Evolutionary conservation across 2,797 vertebrate genomes (phyloP).

Genomic region (Poeciliopsis presidionis): DNA sequence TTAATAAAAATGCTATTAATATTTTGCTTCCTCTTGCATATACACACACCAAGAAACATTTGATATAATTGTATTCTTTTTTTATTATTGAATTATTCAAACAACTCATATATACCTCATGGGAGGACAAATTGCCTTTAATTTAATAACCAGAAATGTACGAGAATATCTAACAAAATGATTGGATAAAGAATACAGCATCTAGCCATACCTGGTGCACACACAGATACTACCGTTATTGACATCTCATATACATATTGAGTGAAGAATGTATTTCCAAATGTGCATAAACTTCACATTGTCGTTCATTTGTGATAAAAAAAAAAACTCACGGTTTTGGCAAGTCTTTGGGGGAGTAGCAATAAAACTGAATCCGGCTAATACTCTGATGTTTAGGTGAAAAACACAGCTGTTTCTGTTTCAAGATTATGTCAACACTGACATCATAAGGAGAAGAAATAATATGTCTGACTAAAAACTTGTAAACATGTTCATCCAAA

Average conservation of each 20-base stretch:
- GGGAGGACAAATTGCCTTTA: slow-evolving; percentile 63
- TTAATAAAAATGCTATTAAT: not conserved
- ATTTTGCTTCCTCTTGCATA: not conserved
- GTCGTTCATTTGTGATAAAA: slow-evolving; percentile 41
- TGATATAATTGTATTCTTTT: slow-evolving; percentile 47
- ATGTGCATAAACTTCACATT: slow-evolving; percentile 66
- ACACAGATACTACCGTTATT: slow-evolving; percentile 77
- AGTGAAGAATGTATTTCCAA: slow-evolving; percentile 64
- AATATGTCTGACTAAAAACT: slow-evolving; percentile 75
- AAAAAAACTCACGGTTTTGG: slow-evolving; percentile 49
- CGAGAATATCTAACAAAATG: slow-evolving; percentile 77
- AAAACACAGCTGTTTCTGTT: slow-evolving; percentile 42
- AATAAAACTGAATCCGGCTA: slow-evolving; percentile 60
- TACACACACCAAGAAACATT: slow-evolving; percentile 35
- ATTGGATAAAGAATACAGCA: slow-evolving; percentile 72
- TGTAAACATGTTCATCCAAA: slow-evolving; percentile 86
- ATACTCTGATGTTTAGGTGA: slow-evolving; percentile 32
- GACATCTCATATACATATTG: slow-evolving; percentile 76
- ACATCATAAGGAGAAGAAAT: slow-evolving; percentile 37
- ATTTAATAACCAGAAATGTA: slow-evolving; percentile 76
- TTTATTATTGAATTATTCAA: slow-evolving; percentile 70
- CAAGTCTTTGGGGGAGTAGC: slow-evolving; percentile 72
- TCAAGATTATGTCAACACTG: slow-evolving; percentile 62
- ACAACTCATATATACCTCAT: slow-evolving; percentile 61
- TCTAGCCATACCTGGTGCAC: slow-evolving; percentile 70